These are phyloP conservation scores for Brachyalestes nurse DNA, from an alignment of 2,797 vertebrate species.

Conservation along the genomic window DNA sequence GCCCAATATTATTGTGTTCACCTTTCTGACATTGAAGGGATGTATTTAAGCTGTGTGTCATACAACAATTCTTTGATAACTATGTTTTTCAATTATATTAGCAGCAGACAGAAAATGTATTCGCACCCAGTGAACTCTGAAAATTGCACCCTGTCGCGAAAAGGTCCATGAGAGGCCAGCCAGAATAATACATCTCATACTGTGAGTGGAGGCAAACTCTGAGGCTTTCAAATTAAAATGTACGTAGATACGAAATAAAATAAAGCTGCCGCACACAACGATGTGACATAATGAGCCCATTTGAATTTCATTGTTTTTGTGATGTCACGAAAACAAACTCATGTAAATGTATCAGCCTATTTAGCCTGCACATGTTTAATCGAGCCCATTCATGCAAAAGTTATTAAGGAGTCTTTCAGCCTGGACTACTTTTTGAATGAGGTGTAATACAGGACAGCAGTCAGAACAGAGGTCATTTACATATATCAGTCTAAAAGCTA, in stretches of 20 bases:
- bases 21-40: slow-evolving; percentile 15
- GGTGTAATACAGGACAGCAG: too few relatives aligned
- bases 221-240: slow-evolving; percentile 34
- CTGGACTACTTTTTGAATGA: too few relatives aligned
- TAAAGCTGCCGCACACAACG: background rate
- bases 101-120: slow-evolving; percentile 36
- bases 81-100: slow-evolving; percentile 45
- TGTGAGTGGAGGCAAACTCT: slow-evolving; percentile 11
- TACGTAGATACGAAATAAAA: slow-evolving; percentile 35
- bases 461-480: too few relatives aligned
- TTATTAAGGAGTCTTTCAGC: too few relatives aligned
- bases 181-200: slow-evolving; percentile 11
- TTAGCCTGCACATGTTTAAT: too few relatives aligned
- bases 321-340: too few relatives aligned
- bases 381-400: too few relatives aligned
- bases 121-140: slow-evolving; percentile 21
- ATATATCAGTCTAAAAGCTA: too few relatives aligned
- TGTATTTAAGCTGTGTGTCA: slow-evolving; percentile 27
- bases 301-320: too few relatives aligned
- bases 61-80: slow-evolving; percentile 33
- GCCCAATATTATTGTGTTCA: slow-evolving; percentile 17
- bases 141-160: slow-evolving; percentile 38
- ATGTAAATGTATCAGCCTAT: too few relatives aligned
- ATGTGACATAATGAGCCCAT: background rate
- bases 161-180: slow-evolving; percentile 15